Base-by-base conservation (phyloP, 2,888 invertebrate genomes). In the Drosophila fungiperda region DNA sequence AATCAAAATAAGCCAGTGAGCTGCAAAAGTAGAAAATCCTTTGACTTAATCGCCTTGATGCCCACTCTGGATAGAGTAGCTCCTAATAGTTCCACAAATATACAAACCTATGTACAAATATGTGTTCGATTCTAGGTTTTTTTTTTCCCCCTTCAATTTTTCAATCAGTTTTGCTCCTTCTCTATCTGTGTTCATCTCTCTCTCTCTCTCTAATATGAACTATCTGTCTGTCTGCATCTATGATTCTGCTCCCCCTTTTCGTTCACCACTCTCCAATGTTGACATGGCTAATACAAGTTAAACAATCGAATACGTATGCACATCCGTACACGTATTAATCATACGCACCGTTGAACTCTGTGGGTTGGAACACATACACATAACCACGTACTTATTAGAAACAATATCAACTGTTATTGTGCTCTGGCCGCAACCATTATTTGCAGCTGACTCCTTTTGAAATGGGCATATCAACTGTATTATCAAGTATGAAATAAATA, bases 301-400 rank as follows among this genome's bases (percentile, higher is more conserved):
- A 71, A 73, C 71, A 81, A 70, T 70, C 58, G 68, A 70, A 58
- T 59, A 61, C 8, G 17, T 38, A 17, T 15, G 15, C 23, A 15
- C 3, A 23, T 45, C 15, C 45, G 23, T 68, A 36, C 52, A 52
- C 50, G 53, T 53, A 69, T 83, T 75, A 89, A 85, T 86, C 81
- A 85, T 81, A 87, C 84, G 84, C 81, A 76, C 76, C 67, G 68
- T 76, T 80, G 68, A 66, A 58, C 73, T 26, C 29, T 36, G 48
- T 61, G 48, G 33, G 33, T 54, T 26, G 35, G n/a, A 9, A 59
- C 35, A 35, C 66, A 38, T 15, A 50, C 12, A 33, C 32, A 33
- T 15, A 23, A 11, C 8, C 20, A 35, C 20, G 2, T 4, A 53
- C 26, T 54, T 32, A 32, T 57, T 32, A 29, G 29, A 59, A 64